Evolutionary conservation across 2,113 vertebrate genomes (phyloP), one percentile per base, ranked within the genome.

Genomic region (Sorex fumeus): DNA sequence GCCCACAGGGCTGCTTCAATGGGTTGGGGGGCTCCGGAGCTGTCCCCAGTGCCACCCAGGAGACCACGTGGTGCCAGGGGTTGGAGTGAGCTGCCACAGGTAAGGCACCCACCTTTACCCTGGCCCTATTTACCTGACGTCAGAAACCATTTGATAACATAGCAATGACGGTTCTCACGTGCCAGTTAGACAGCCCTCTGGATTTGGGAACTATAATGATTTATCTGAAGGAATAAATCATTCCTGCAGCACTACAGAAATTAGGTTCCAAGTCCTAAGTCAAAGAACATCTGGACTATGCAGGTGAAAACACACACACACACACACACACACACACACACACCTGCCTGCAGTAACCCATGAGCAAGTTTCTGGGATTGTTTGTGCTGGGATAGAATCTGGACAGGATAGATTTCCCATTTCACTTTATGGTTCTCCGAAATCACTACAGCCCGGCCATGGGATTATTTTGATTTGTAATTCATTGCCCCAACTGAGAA

Each of bases 401-500:
- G 45, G 21, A 91, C 57, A 60, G 3, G 62, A 80, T 28, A 66
- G 74, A 62, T 66, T 19, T 70, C 50, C 64, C 50, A 18, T 50
- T 90, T 62, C 66, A 8, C 64, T 47, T 84, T n/a, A 69, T 66
- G 75, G 76, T 43, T 71, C 40, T 77, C 74, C 85, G 67, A 95
- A 93, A 87, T 91, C 13, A 79, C 66, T 70, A 60, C 50, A 74
- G 40, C 50, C 57, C 71, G 69, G 72, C 84, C 28, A 53, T 71
- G 28, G 47, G 34, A 32, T 89, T 81, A 13, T 53, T 90, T 95
- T 90, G 77, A 91, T 93, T 60, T 60, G 4, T 19, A 23, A 60
- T 95, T 89, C 36, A 67, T 91, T 87, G 75, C 91, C 69, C 79
- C 77, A 85, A 34, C 50, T 66, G 78, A 83, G 90, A 40, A 16